Evolutionary conservation across 2,888 invertebrate genomes (phyloP), one percentile per base, ranked within the genome.

Genomic region (Apamea crenata): DNA sequence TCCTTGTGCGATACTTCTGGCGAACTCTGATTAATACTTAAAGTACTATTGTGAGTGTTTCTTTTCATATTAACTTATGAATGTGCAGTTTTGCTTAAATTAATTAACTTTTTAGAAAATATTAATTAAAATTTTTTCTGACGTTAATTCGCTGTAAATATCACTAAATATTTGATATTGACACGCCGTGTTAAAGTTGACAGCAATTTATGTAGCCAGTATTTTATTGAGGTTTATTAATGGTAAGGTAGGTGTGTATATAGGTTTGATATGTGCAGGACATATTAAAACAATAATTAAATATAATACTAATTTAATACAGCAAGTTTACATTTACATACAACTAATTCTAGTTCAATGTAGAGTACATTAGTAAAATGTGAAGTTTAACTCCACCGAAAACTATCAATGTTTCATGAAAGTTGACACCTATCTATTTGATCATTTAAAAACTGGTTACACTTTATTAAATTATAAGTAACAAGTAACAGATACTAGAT

Each of bases 231-330:
- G 61, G 40, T 61, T 53, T 75, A 1, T 7, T 29, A 53, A 25
- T 56, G n/a, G 12, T 12, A n/a, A 56, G 4, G 56, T 21, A 8
- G 56, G 25, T 53, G 21, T 21, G 4, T 56, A n/a, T 25, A 53
- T 47, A 44, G 69, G 40, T 40, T 61, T 50, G 36, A 1, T 59
- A 40, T 0, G 65, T 53, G 1, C 4, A 56, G 67, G 36, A 47
- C 25, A 18, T 25, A 86, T 71, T 85, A 68, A 88, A 88, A 88
- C 74, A 77, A 78, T 18, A 44, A 69, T 74, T 82, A 74, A 90
- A 93, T 92, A 93, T 95, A 94, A 93, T 94, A 94, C 95, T 96
- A 96, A 92, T 96, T 96, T 96, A 96, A 95, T 96, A 96, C 95
- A 96, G 90, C 94, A 94, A 94, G 93, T 94, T 94, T 92, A 95